Conservation (phyloP, 2,888 invertebrate genomes). For the Nezara viridula region DNA sequence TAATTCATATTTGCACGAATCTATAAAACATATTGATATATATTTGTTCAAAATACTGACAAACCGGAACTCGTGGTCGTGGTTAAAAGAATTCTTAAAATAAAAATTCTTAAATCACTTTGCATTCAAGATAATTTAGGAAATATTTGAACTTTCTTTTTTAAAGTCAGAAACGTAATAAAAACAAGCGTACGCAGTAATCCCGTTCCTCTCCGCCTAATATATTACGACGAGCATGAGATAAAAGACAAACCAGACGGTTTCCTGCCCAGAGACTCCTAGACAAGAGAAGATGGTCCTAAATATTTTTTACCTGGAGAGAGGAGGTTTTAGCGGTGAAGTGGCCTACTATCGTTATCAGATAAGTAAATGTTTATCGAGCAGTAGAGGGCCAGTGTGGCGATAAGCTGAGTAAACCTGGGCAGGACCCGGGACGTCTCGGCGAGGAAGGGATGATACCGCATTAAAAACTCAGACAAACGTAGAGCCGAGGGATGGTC, state of each 20-base stretch:
- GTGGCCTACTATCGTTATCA: constrained; percentile 48
- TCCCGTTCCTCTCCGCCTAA: background rate
- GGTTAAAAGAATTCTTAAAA: too few species aligned
- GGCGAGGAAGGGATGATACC: background rate
- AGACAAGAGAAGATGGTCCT: constrained; percentile 13
- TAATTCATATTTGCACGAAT: too few species aligned
- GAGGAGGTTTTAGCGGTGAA: constrained; percentile 46
- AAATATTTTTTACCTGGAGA: constrained; percentile 47
- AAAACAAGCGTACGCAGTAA: background rate
- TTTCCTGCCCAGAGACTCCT: background rate
- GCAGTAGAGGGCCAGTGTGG: constrained; percentile 8
- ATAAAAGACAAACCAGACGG: constrained; percentile 15
- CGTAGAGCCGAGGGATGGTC: background rate
- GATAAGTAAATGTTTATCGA: constrained; percentile 51
- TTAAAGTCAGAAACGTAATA: background rate
- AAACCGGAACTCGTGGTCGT: too few species aligned
- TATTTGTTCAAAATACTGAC: too few species aligned
- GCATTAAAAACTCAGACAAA: background rate
- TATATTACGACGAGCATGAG: background rate
- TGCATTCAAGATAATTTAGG: background rate
- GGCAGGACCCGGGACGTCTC: constrained; percentile 41
- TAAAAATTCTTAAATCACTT: too few species aligned
- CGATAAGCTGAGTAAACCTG: constrained; percentile 47
- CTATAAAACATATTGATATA: too few species aligned
- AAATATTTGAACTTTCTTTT: background rate